phyloP scores from a whole-genome alignment of 2,888 invertebrate species.

The Trissolcus japonicus region DNA sequence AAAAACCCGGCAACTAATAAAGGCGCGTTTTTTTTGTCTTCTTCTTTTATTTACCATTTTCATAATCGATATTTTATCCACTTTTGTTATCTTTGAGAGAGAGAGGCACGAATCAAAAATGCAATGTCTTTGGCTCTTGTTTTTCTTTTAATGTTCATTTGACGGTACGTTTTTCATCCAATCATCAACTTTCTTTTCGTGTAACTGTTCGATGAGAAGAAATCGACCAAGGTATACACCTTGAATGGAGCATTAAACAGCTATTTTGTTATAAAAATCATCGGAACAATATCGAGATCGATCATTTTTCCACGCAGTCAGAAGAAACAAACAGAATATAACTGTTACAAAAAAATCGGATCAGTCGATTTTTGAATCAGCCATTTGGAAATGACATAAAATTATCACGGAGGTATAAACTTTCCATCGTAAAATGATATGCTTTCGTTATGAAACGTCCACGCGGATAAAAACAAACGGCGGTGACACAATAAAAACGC shows the following conservation, averaged over 20 bases:
- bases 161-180: no score
- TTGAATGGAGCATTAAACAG: no score
- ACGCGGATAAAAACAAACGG: neutral
- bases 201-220: no score
- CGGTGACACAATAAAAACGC: neutral
- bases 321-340: conserved; percentile 15
- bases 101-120: no score
- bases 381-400: conserved; percentile 19
- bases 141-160: no score
- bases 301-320: no score
- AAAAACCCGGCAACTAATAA: neutral
- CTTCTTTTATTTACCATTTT: neutral
- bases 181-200: no score
- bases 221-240: no score
- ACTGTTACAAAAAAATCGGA: conserved; percentile 26
- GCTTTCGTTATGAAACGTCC: conserved; percentile 22
- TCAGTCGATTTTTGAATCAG: conserved; percentile 22
- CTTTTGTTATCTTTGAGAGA: neutral
- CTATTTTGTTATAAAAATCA: no score
- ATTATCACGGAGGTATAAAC: conserved; percentile 20
- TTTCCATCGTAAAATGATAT: conserved; percentile 36
- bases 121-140: no score
- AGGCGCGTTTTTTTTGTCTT: neutral
- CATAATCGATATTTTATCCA: neutral
- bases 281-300: no score